Evolutionary conservation across 2,113 vertebrate genomes (phyloP).

Genomic region (Sciurus niger): DNA sequence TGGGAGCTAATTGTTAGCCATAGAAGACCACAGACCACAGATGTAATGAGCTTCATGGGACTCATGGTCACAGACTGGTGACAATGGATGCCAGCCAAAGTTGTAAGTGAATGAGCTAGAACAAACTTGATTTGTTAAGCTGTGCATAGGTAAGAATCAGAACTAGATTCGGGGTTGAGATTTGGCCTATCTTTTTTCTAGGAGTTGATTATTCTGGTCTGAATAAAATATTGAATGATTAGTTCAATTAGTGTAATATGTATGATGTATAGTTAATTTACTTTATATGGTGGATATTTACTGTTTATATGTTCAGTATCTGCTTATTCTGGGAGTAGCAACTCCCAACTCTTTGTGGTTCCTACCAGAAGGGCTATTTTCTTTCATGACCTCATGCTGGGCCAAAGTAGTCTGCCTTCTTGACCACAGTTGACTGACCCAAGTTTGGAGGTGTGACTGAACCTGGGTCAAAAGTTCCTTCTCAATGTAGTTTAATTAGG

Average conservation of each 20-base stretch:
- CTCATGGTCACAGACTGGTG: slow-evolving; percentile 19
- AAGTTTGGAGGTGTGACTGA: neutral
- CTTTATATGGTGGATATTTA: neutral
- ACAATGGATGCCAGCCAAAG: neutral
- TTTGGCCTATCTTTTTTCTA: neutral
- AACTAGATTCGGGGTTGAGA: slow-evolving; percentile 3
- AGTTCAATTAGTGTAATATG: neutral
- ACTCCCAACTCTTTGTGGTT: neutral
- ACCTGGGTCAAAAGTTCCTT: neutral
- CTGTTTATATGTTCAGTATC: neutral
- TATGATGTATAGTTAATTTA: neutral
- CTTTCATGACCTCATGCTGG: neutral
- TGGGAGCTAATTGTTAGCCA: slow-evolving; percentile 53
- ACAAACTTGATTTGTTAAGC: slow-evolving; percentile 63
- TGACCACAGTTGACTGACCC: neutral
- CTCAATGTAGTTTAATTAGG: neutral
- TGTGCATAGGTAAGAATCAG: neutral
- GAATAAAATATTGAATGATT: slow-evolving; percentile 15
- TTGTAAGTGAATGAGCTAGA: slow-evolving; percentile 54
- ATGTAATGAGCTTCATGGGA: slow-evolving; percentile 52
- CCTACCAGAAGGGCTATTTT: neutral
- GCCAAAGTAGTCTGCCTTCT: neutral
- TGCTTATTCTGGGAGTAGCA: neutral
- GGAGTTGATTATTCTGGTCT: neutral
- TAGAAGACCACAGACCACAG: slow-evolving; percentile 51